phyloP scores from a whole-genome alignment of 2,113 vertebrate species.

The Muscicapa adusta region DNA sequence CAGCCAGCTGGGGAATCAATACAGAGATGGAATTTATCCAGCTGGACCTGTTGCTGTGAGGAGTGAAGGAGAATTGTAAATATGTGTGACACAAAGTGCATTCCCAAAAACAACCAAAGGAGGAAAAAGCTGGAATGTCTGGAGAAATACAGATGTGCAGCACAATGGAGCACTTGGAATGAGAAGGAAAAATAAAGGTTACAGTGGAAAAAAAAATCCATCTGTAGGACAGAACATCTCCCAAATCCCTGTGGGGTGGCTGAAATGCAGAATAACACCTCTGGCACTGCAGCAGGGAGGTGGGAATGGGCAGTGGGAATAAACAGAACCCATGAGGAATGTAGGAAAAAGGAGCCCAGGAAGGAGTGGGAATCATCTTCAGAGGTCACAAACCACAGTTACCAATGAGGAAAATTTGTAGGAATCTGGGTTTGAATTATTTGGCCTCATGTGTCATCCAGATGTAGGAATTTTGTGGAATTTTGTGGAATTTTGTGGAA shows the following conservation, averaged over 20 bases:
- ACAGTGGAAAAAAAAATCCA: not conserved
- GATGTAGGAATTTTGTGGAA: not conserved
- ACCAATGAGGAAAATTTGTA: not conserved
- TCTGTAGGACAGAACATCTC: not conserved
- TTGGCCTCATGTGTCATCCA: not conserved
- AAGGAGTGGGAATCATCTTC: not conserved
- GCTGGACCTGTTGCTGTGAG: not conserved
- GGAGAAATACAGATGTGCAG: not conserved
- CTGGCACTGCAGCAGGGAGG: rapidly evolving
- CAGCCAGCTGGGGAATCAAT: not conserved
- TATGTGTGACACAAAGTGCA: rapidly evolving
- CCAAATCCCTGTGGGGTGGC: not conserved
- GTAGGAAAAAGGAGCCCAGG: not conserved
- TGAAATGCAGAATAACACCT: not conserved
- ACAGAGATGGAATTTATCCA: not conserved
- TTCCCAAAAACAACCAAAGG: not conserved
- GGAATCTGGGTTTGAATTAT: not conserved
- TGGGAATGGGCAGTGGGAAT: not conserved
- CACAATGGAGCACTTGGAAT: not conserved
- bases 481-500: no score
- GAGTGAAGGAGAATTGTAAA: not conserved
- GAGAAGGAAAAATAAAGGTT: not conserved
- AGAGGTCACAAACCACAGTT: not conserved
- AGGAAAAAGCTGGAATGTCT: not conserved
- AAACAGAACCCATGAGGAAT: not conserved